Percentiles rank a stretch among this genome's conserved stretches.
These are phyloP conservation scores for Rhabdomys dilectus DNA, from an alignment of 2,113 vertebrate genomes.

Conservation along the genomic window DNA sequence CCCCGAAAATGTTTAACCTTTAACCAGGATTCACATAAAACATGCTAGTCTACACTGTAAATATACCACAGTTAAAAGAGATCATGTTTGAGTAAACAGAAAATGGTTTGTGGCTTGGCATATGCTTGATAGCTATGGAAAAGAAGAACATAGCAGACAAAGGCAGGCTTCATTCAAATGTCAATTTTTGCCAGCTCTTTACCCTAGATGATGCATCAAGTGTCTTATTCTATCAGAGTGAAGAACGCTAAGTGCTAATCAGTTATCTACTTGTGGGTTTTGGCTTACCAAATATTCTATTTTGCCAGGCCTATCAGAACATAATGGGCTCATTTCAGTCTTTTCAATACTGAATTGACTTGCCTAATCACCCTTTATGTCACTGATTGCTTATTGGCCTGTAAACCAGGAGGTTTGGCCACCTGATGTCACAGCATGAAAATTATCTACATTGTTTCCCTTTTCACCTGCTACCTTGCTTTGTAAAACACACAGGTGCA, in stretches of 20 bases:
- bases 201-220: background rate
- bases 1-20: background rate
- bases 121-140: background rate
- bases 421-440: background rate
- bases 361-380: background rate
- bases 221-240: background rate
- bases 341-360: background rate
- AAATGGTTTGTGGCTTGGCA: background rate
- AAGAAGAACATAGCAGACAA: background rate
- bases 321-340: background rate
- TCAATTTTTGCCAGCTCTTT: background rate
- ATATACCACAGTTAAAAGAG: background rate
- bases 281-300: background rate
- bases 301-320: background rate
- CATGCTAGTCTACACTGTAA: background rate
- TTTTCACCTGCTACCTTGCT: slow-evolving; percentile 25
- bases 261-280: background rate
- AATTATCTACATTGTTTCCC: background rate
- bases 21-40: background rate
- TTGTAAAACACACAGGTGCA: slow-evolving; percentile 10
- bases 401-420: background rate
- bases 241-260: background rate
- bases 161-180: background rate
- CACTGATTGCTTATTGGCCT: slow-evolving; percentile 4
- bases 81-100: background rate